Conservation (phyloP, 2,888 invertebrate species). For the Criorhina ranunculi region DNA sequence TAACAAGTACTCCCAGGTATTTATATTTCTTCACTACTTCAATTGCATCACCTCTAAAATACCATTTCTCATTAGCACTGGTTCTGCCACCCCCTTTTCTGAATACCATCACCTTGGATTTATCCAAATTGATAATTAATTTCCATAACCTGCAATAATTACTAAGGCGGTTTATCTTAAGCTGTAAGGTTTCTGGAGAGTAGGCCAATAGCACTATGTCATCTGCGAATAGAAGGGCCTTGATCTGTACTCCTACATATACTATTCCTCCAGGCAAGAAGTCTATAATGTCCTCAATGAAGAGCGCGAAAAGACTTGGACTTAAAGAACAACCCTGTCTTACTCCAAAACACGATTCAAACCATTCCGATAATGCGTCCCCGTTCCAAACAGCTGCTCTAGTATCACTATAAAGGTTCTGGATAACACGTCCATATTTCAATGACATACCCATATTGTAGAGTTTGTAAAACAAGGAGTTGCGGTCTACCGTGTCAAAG, state of each 20-base stretch:
- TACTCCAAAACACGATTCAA: slow-evolving; percentile 17
- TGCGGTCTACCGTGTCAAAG: no score
- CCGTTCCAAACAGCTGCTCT: no score
- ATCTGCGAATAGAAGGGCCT: no score
- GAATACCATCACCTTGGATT: slow-evolving; percentile 3
- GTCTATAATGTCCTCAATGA: no score
- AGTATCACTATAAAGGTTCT: neutral
- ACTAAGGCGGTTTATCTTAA: slow-evolving; percentile 5
- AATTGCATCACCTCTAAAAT: neutral
- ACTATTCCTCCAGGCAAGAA: no score
- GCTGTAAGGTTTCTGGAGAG: neutral
- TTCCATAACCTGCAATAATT: no score
- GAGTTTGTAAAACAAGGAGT: no score
- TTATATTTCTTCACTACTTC: neutral
- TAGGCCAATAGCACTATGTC: slow-evolving; percentile 10
- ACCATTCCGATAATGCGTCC: slow-evolving; percentile 1
- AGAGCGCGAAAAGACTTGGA: no score
- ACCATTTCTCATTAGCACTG: slow-evolving; percentile 7
- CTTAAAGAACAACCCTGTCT: slow-evolving; percentile 2
- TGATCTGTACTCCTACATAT: no score
- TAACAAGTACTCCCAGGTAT: neutral
- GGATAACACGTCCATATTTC: slow-evolving; percentile 1
- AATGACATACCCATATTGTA: neutral
- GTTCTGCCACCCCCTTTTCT: slow-evolving; percentile 4
- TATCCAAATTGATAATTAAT: no score